Evolutionary conservation across 2,888 invertebrate species (phyloP), one percentile per base, ranked within the genome.

Genomic region (Trypoxylon attenuatum): DNA sequence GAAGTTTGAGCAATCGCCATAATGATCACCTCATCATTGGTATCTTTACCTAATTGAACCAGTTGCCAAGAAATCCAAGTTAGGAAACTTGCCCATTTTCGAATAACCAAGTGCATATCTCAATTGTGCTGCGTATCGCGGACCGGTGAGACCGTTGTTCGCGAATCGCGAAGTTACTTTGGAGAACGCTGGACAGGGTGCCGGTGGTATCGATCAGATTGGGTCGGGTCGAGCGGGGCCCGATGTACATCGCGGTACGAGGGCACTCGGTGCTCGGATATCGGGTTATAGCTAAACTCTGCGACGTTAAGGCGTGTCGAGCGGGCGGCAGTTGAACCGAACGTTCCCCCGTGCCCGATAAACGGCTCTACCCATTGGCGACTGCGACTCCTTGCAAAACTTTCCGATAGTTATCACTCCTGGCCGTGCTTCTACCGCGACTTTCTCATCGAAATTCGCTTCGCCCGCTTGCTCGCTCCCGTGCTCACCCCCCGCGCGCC

Each of bases 271-370:
- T 33, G 33, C 13, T 33, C 33, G 33, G 33, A 33, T 33, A 33
- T 33, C 33, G 33, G 33, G 33, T 33, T 33, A 33, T 33, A 33
- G 33, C 33, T 33, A 33, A 33, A 33, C 33, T 33, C 33, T 33
- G 33, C 33, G 33, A 33, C 33, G 33, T 33, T 33, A 33, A 33
- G 33, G 33, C 27, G 27, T 27, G 27, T n/a, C 3, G 27, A 27
- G 27, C 33, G 13, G 33, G 13, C 33, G 33, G n/a, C n/a, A 33
- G 33, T 33, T 33, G 33, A 33, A 33, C 10, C 33, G 8, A 33
- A 13, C 13, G 33, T 33, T 33, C 33, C 33, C 33, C 33, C 33
- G 33, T 33, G 33, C 13, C 33, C 33, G 33, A 33, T 33, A 33
- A 33, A 33, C 33, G 33, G 4, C 13, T 13, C 33, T 33, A 13